phyloP scores from a whole-genome alignment of 2,113 vertebrate genomes.

The Psammodynastes pulverulentus region DNA sequence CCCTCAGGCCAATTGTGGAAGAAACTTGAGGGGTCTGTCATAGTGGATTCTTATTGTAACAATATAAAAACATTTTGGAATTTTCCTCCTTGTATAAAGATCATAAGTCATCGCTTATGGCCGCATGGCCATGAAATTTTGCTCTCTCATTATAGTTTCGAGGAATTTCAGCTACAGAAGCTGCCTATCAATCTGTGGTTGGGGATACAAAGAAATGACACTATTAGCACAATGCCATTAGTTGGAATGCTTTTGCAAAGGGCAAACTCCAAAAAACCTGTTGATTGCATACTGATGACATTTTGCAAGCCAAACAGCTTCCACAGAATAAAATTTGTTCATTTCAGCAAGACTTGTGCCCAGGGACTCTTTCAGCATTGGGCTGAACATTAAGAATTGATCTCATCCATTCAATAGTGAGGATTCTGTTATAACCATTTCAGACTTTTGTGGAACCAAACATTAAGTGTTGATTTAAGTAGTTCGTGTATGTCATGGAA shows the following conservation, averaged over 20 bases:
- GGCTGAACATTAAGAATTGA: neutral
- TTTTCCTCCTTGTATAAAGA: slow-evolving; percentile 29
- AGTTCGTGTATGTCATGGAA: neutral
- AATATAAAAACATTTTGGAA: neutral
- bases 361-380: neutral
- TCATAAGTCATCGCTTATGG: slow-evolving; percentile 39
- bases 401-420: rapidly evolving
- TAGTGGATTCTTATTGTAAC: neutral
- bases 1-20: neutral
- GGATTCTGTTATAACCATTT: neutral
- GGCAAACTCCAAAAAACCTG: neutral
- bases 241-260: slow-evolving; percentile 14
- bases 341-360: neutral
- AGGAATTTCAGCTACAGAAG: slow-evolving; percentile 26
- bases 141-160: neutral
- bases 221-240: neutral
- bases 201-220: slow-evolving; percentile 20
- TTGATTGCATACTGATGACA: neutral
- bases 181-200: neutral
- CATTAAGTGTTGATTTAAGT: neutral
- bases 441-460: neutral
- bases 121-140: slow-evolving; percentile 7
- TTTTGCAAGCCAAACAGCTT: neutral
- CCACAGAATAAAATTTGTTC: slow-evolving; percentile 1
- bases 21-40: neutral